phyloP scores from a whole-genome alignment of 2,113 vertebrate genomes.

The Athene cunicularia region DNA sequence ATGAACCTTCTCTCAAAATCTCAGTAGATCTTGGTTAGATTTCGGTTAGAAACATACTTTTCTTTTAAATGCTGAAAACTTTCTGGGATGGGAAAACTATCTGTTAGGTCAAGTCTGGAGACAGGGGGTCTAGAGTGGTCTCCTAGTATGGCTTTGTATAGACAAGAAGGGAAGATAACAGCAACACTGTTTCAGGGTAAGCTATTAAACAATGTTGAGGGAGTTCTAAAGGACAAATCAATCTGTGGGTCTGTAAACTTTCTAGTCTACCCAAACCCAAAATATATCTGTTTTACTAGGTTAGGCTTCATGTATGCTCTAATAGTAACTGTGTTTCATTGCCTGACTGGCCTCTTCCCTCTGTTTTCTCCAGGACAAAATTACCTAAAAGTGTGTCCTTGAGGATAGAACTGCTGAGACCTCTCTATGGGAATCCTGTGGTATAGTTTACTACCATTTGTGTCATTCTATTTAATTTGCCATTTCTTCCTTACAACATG shows the following conservation, averaged over 20 bases:
- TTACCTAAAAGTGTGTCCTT: constrained; percentile 16
- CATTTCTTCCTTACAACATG: constrained; percentile 43
- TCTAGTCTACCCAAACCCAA: neutral
- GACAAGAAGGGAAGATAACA: neutral
- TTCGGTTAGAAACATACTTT: neutral
- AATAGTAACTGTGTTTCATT: neutral
- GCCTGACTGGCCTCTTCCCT: neutral
- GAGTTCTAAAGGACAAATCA: neutral
- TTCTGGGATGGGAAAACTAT: neutral
- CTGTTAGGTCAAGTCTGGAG: neutral
- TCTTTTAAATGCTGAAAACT: neutral
- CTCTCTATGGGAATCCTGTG: constrained; percentile 8
- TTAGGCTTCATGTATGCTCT: neutral
- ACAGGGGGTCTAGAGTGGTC: neutral
- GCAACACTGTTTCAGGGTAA: neutral
- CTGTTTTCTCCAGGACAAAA: constrained; percentile 13
- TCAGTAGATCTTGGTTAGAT: neutral
- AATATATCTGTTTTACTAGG: neutral
- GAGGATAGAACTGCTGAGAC: neutral
- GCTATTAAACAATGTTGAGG: neutral
- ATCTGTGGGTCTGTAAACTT: neutral
- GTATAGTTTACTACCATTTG: constrained; percentile 30
- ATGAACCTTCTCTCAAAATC: neutral
- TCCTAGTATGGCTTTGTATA: neutral
- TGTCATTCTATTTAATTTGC: constrained; percentile 49